Evolutionary conservation across 1,140 invertebrate genomes (phyloP).

Genomic region (Penaeus indicus): DNA sequence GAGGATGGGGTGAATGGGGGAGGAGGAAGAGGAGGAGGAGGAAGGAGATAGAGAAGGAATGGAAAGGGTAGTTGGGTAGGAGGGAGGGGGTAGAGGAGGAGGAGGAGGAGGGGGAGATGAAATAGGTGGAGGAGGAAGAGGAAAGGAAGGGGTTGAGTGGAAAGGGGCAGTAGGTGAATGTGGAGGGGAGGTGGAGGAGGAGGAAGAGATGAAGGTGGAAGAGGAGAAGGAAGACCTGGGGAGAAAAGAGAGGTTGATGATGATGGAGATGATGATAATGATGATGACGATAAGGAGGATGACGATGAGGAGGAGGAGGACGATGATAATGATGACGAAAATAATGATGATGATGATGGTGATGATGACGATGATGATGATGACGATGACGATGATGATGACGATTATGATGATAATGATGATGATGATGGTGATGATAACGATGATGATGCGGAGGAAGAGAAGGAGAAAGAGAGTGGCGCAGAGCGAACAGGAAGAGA

Average conservation of each 20-base stretch:
- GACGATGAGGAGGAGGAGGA: neutral
- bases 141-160: neutral
- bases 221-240: too few relatives aligned
- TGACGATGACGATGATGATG: too few relatives aligned
- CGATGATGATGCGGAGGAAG: too few relatives aligned
- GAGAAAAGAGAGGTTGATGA: neutral
- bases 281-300: too few relatives aligned
- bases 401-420: constrained; percentile 3
- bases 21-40: neutral
- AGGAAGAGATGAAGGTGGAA: constrained; percentile 17
- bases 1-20: neutral
- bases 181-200: neutral
- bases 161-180: neutral
- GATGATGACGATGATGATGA: neutral
- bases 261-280: neutral
- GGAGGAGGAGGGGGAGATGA: neutral
- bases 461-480: too few relatives aligned
- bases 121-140: neutral
- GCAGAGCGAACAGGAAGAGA: too few relatives aligned
- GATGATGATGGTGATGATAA: neutral
- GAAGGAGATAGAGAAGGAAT: neutral
- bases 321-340: neutral
- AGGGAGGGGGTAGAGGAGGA: neutral
- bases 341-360: neutral
- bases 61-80: neutral